phyloP scores from a whole-genome alignment of 2,113 vertebrate genomes.

The Agapornis roseicollis region DNA sequence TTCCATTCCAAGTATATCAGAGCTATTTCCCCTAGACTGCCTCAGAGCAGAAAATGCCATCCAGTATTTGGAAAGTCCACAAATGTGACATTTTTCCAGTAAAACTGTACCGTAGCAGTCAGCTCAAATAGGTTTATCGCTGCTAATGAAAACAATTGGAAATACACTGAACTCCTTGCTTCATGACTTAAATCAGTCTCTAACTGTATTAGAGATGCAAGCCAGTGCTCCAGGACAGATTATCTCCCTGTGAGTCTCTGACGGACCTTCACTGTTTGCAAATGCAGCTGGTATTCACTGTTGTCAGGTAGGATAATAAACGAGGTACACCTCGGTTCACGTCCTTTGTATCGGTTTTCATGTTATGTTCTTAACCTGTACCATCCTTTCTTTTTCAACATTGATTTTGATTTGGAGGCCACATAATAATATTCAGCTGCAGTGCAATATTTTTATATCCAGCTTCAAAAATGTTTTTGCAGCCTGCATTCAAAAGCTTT shows the following conservation, averaged over 20 bases:
- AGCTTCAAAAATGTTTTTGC: background rate
- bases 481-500: background rate
- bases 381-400: background rate
- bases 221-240: conserved; percentile 46
- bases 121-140: conserved; percentile 21
- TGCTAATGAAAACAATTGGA: conserved; percentile 48
- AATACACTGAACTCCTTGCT: conserved; percentile 26
- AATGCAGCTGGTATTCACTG: conserved; percentile 6
- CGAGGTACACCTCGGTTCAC: conserved; percentile 21
- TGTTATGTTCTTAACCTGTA: conserved; percentile 29
- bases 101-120: background rate
- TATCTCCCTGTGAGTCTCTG: background rate
- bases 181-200: background rate
- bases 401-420: conserved; percentile 38
- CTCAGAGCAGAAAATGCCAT: background rate
- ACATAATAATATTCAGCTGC: background rate
- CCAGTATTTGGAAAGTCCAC: background rate
- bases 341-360: background rate
- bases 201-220: conserved; percentile 15
- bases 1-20: background rate
- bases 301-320: conserved; percentile 47
- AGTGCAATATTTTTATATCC: background rate
- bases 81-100: conserved; percentile 26
- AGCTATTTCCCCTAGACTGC: background rate
- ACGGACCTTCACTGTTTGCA: conserved; percentile 1